Percentiles rank a stretch among this genome's conserved stretches.
These are phyloP conservation scores for Euura lappo DNA, from an alignment of 1,140 invertebrate genomes.

Conservation along the genomic window DNA sequence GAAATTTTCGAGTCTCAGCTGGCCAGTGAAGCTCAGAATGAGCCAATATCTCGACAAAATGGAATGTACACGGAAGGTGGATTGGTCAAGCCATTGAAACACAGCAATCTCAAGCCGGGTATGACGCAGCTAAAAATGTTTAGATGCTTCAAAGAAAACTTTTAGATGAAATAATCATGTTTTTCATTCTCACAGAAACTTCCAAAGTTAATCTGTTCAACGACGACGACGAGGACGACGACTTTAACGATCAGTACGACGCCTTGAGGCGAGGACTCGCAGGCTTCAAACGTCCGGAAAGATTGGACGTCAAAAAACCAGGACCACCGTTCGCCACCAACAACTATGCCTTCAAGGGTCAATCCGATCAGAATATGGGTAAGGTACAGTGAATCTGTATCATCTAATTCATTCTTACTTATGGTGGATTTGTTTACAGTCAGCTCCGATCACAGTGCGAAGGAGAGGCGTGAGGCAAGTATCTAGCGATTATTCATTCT, in stretches of 20 bases:
- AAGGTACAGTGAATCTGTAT: conserved; percentile 27
- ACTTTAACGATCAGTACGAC: conserved; percentile 29
- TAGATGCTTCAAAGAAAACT: not conserved
- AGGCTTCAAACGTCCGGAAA: conserved; percentile 83
- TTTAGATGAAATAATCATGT: not conserved
- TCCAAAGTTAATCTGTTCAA: not conserved
- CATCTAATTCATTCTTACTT: conserved; percentile 10
- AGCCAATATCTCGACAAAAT: conserved; percentile 24
- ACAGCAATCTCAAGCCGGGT: not conserved
- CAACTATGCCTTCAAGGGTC: conserved; percentile 63
- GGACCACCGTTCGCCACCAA: conserved; percentile 77
- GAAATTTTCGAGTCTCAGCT: conserved; percentile 15
- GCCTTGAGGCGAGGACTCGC: conserved; percentile 45
- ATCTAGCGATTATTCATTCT: not conserved
- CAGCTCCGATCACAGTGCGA: not conserved
- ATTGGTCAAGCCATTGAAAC: conserved; percentile 53
- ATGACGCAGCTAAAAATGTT: not conserved
- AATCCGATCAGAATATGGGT: conserved; percentile 34
- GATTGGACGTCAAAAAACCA: conserved; percentile 94
- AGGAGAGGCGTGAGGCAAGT: not conserved
- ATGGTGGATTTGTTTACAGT: conserved; percentile 8
- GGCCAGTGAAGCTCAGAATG: not conserved
- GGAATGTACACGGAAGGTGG: conserved; percentile 71
- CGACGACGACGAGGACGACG: conserved; percentile 28
- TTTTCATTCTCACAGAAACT: not conserved